Base-by-base conservation (phyloP, 2,888 invertebrate species). In the Synanthedon myopaeformis region DNA sequence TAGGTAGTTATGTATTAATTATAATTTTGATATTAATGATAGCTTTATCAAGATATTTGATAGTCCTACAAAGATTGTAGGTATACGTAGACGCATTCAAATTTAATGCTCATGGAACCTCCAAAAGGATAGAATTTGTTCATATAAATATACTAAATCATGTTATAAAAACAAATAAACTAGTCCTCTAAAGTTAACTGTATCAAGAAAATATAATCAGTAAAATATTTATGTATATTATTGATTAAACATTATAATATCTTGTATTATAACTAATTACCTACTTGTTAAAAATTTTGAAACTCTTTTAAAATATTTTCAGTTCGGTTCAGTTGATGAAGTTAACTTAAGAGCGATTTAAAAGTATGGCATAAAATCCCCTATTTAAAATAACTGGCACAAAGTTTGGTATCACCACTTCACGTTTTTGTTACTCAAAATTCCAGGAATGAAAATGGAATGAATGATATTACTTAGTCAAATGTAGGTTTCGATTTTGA, bases 361-460 rank as follows among this genome's bases (percentile, higher is more conserved):
- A 85, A 83, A 72, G 77, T 79, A 76, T 65, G 77, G 77, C 76
- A 76, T 81, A 76, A 83, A 74, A 68, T 70, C 72, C 69, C 35
- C 74, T 73, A 76, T 74, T 79, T 73, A 74, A 82, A 75, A 79
- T 84, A 82, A 85, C 79, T 72, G 65, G 77, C 79, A 73, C 71
- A 72, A 62, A 67, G 74, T 77, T 82, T 82, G 79, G 76, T 81
- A 83, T 82, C 80, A 82, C 82, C 79, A 77, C 80, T 80, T 79
- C 80, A 81, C 78, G 71, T 78, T 72, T 76, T 67, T 75, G 72
- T 78, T 73, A 74, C 76, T 76, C 72, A 75, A 68, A 23, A 80
- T 81, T 73, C 79, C 80, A 80, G 83, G 77, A 82, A 81, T 83
- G 84, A 80, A 84, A 83, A 81, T 84, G 84, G 83, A 84, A 84